Conservation (phyloP, 2,113 vertebrate genomes). For the Neogale vison region DNA sequence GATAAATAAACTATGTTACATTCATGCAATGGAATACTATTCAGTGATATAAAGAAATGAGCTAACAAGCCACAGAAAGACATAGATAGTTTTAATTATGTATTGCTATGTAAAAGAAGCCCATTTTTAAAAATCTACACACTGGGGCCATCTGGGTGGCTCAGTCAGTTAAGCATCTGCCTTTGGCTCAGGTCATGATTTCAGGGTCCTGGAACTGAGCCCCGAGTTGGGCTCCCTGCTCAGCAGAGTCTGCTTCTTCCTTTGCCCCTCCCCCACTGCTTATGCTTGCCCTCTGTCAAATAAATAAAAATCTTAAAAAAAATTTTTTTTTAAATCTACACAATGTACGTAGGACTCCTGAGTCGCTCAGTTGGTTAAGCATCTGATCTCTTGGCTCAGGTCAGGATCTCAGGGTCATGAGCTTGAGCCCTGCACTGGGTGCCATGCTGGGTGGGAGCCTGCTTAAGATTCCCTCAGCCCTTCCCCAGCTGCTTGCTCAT, state of each 20-base stretch:
- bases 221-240: no score
- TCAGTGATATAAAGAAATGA: background rate
- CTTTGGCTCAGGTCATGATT: background rate
- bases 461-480: background rate
- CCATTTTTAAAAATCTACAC: background rate
- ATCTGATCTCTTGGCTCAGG: background rate
- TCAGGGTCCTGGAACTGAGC: background rate
- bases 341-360: background rate
- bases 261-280: no score
- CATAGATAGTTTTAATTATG: background rate
- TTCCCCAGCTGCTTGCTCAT: background rate
- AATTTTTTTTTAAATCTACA: background rate
- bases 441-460: background rate
- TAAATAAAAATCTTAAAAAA: no score
- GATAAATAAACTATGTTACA: background rate
- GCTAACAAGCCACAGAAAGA: constrained; percentile 4
- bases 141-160: background rate
- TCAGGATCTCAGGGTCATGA: background rate
- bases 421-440: background rate
- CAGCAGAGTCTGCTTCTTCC: no score
- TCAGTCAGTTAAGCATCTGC: background rate
- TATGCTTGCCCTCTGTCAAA: no score
- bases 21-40: background rate
- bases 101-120: background rate
- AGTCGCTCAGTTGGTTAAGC: background rate